phyloP scores from a whole-genome alignment of 2,113 vertebrate species.

The Anhinga anhinga region DNA sequence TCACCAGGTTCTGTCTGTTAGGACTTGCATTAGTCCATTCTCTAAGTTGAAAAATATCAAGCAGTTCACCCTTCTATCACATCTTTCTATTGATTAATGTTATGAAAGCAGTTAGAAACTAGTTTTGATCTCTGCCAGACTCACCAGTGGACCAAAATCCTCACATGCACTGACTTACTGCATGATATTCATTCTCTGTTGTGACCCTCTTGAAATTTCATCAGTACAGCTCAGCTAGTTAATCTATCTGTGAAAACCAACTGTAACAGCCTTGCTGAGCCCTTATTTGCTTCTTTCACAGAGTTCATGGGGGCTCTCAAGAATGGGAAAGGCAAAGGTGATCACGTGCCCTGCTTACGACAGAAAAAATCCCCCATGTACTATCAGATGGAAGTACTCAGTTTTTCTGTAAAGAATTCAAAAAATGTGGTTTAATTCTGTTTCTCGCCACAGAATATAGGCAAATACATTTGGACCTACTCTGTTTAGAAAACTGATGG shows the following conservation, averaged over 20 bases:
- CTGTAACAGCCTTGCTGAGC: background rate
- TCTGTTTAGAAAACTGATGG: background rate
- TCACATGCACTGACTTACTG: background rate
- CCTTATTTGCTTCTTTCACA: background rate
- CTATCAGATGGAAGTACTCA: background rate
- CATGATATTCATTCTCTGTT: background rate
- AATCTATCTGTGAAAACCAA: background rate
- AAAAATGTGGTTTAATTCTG: background rate
- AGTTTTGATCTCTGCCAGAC: background rate
- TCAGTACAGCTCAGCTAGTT: background rate
- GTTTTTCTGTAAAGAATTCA: background rate
- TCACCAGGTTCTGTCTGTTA: background rate
- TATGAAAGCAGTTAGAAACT: background rate
- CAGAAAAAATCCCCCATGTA: background rate
- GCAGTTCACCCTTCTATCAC: background rate
- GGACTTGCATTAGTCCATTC: background rate
- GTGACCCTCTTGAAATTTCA: background rate
- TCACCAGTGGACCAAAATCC: background rate
- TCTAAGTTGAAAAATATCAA: background rate
- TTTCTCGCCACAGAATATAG: background rate
- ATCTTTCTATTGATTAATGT: background rate
- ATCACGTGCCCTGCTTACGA: fast-evolving
- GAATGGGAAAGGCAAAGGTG: background rate
- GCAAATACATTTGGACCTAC: background rate
- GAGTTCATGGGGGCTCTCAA: background rate